Base-by-base conservation (phyloP, 1,140 invertebrate species). In the Zaprionus kolodkinae region DNA sequence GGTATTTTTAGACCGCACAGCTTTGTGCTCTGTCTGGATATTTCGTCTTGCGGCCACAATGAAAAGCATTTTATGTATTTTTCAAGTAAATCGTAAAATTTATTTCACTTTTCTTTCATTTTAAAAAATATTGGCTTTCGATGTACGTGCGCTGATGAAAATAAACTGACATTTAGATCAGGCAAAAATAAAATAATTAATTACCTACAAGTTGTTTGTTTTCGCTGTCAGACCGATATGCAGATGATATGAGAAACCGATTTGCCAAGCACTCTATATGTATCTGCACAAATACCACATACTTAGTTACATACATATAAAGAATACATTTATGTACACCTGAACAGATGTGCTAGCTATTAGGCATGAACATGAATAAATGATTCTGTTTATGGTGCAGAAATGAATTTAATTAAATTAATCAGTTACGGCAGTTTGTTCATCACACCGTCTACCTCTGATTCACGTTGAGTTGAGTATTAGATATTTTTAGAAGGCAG, bases 321-420 rank as follows among this genome's bases (percentile, higher is more conserved):
- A 66, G n/a, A 45, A 45, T n/a, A 45, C n/a, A 45, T 10, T 12
- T 17, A 61, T 69, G 63, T 75, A 45, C 56, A 62, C 35, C 30
- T 68, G 61, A 55, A 43, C 45, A 17, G 59, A 9, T 63, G 52
- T 57, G 6, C 65, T 72, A 73, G 69, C 56, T 72, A 79, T 80
- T 85, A 75, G 78, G 72, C 63, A 69, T 65, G 52, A 81, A 90
- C 85, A 81, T 81, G 50, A 76, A 76, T 79, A 81, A 83, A 90
- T 90, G 81, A 86, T 56, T 85, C 72, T 90, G 78, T 76, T 90
- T 85, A 89, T 90, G 86, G 78, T 90, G 81, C 86, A 89, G 78
- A 89, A 90, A 85, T 69, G 56, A 81, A 81, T 90, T 89, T 89
- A 89, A 89, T 89, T 89, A 81, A 74, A 79, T 89, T 89, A 90